Evolutionary conservation across 2,888 invertebrate species (phyloP).

Genomic region (Nomada fabriciana): DNA sequence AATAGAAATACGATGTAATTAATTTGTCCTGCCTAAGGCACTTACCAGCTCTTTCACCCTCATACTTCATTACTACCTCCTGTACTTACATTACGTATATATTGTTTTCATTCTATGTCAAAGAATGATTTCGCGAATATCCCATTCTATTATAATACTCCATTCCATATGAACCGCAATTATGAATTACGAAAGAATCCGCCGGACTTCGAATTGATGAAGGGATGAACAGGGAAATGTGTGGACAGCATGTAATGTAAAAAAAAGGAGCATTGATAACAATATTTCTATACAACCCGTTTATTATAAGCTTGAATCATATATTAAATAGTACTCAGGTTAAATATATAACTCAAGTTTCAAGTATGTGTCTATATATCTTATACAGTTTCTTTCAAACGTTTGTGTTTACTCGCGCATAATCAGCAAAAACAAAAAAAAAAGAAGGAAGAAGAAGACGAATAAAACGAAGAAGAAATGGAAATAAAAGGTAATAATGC

Average conservation of each 20-base stretch:
- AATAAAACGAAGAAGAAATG: constrained; percentile 50
- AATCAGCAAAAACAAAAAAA: constrained; percentile 61
- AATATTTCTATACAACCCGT: constrained; percentile 80
- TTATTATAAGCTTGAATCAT: constrained; percentile 83
- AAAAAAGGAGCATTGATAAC: neutral
- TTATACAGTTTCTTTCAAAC: constrained; percentile 70
- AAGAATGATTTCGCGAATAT: too few relatives aligned
- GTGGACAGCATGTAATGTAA: neutral
- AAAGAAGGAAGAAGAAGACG: constrained; percentile 8
- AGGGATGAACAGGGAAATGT: neutral
- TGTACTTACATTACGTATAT: too few relatives aligned
- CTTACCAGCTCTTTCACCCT: too few relatives aligned
- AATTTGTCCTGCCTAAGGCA: too few relatives aligned
- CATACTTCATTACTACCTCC: too few relatives aligned
- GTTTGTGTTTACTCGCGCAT: constrained; percentile 65
- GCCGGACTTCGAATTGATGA: neutral
- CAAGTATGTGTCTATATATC: constrained; percentile 73
- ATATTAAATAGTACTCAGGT: constrained; percentile 81
- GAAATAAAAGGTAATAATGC: constrained; percentile 62
- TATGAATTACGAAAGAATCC: neutral
- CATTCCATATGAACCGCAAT: neutral
- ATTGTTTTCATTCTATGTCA: too few relatives aligned
- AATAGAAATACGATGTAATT: too few relatives aligned
- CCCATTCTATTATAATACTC: too few relatives aligned
- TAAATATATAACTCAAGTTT: constrained; percentile 81